These are phyloP conservation scores for Peromyscus californicus DNA, from an alignment of 2,113 vertebrate species.

Conservation along the genomic window DNA sequence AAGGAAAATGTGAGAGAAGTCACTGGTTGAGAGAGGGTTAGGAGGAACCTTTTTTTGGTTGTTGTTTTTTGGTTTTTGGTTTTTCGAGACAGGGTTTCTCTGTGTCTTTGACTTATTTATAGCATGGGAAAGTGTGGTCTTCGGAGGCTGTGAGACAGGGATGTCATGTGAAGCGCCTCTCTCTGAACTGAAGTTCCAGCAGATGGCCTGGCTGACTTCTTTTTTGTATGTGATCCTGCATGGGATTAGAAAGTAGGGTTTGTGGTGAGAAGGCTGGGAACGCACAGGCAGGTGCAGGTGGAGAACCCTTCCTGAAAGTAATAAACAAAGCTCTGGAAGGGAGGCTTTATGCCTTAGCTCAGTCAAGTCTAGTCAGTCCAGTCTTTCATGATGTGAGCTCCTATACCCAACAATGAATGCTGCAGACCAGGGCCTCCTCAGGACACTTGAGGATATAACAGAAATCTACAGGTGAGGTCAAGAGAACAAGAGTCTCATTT, in stretches of 20 bases:
- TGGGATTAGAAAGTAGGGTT: neutral
- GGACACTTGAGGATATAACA: neutral
- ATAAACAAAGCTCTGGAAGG: too few relatives aligned
- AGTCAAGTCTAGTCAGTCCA: neutral
- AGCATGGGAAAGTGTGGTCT: neutral
- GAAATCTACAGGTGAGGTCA: neutral
- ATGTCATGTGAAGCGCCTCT: neutral
- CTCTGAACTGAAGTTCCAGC: neutral
- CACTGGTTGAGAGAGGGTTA: too few relatives aligned
- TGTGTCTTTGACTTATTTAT: neutral
- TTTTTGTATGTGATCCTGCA: neutral
- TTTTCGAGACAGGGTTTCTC: too few relatives aligned
- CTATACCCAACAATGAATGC: too few relatives aligned
- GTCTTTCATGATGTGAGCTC: neutral
- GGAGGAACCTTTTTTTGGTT: neutral
- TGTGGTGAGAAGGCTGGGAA: neutral
- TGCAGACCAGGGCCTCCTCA: neutral
- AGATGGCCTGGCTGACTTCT: neutral
- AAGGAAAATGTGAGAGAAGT: neutral
- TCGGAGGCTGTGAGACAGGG: neutral
- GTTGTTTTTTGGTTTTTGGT: too few relatives aligned
- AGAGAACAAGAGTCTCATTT: neutral
- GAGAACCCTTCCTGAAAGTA: neutral
- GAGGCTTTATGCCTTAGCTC: neutral
- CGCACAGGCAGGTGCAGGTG: neutral